Evolutionary conservation across 2,113 vertebrate species (phyloP).

Genomic region (Scomber colias): DNA sequence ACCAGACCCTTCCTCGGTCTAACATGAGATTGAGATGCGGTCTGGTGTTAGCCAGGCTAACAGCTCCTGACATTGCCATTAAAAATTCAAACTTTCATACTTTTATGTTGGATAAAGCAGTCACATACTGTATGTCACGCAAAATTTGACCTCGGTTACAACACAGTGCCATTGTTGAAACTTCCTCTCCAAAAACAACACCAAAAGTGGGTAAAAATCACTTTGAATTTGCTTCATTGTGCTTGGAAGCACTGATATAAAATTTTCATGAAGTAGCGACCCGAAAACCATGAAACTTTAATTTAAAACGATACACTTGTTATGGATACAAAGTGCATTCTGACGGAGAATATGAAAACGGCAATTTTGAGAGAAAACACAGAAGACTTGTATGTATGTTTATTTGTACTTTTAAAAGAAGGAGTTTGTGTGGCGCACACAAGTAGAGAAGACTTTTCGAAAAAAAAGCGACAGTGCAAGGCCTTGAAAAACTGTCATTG

Average conservation of each 20-base stretch:
- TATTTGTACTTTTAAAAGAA: constrained; percentile 7
- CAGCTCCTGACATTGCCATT: constrained; percentile 6
- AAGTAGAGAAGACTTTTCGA: neutral
- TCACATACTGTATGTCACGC: constrained; percentile 7
- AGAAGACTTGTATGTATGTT: neutral
- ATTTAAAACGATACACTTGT: constrained; percentile 52
- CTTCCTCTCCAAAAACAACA: constrained; percentile 11
- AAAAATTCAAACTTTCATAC: neutral
- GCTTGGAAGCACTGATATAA: constrained; percentile 60
- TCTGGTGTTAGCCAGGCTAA: neutral
- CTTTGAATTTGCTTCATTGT: constrained; percentile 55
- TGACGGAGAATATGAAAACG: constrained; percentile 22
- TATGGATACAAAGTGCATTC: constrained; percentile 63
- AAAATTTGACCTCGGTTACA: constrained; percentile 8
- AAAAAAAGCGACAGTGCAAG: neutral
- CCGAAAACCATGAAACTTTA: constrained; percentile 60
- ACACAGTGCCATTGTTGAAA: constrained; percentile 9
- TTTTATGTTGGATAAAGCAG: neutral
- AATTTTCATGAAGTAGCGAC: constrained; percentile 59
- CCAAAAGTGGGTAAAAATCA: constrained; percentile 46
- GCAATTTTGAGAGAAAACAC: neutral
- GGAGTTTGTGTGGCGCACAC: neutral
- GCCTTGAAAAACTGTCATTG: neutral
- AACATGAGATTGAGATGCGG: too few relatives aligned
- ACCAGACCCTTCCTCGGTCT: too few relatives aligned